These are phyloP conservation scores for Listrodromus nycthemerus DNA, from an alignment of 2,888 invertebrate genomes.

Conservation along the genomic window DNA sequence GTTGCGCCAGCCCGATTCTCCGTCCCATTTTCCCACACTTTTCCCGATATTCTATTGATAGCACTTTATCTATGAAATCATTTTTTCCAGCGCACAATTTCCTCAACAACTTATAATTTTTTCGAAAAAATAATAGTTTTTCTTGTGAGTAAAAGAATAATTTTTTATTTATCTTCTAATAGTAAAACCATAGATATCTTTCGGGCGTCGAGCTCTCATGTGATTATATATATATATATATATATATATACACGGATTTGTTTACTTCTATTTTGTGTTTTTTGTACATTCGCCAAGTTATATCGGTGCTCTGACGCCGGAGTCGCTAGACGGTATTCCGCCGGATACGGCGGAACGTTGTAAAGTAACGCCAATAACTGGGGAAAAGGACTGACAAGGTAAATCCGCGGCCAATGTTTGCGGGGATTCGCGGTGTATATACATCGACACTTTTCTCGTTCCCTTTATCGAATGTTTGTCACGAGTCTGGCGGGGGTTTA, in stretches of 20 bases:
- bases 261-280: background rate
- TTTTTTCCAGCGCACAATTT: too few species aligned
- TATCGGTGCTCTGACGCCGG: slow-evolving; percentile 1
- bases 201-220: background rate
- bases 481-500: background rate
- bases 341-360: slow-evolving; percentile 37
- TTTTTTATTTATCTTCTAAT: too few species aligned
- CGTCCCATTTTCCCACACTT: too few species aligned
- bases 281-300: slow-evolving; percentile 33
- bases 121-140: too few species aligned
- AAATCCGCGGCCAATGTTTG: background rate
- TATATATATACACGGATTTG: background rate
- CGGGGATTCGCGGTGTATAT: background rate
- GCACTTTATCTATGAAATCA: too few species aligned
- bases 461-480: slow-evolving; percentile 15
- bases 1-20: too few species aligned
- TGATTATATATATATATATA: slow-evolving; percentile 2
- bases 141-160: too few species aligned
- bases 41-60: too few species aligned
- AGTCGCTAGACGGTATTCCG: slow-evolving; percentile 24
- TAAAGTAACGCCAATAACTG: slow-evolving; percentile 55
- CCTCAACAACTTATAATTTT: too few species aligned
- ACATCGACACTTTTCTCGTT: slow-evolving; percentile 54
- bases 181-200: too few species aligned
- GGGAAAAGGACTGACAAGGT: slow-evolving; percentile 32